These are phyloP conservation scores for Temnothorax nylanderi DNA, from an alignment of 1,140 invertebrate species.

Conservation along the genomic window DNA sequence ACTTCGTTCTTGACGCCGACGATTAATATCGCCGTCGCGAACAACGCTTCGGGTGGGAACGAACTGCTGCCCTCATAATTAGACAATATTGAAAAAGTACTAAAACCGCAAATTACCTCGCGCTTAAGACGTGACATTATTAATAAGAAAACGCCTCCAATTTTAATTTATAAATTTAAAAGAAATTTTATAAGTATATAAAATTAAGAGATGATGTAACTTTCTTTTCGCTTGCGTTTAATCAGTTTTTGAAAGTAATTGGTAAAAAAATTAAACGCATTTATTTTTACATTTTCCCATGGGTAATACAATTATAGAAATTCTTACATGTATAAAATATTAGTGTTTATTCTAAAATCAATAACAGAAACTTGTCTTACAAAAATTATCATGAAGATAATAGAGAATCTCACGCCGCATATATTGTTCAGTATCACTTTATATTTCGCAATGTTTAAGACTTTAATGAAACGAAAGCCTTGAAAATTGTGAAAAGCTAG, in stretches of 20 bases:
- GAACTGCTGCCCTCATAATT: conserved; percentile 34
- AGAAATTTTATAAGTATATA: not conserved
- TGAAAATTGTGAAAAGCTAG: conserved; percentile 58
- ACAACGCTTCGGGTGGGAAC: not conserved
- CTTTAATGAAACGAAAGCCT: conserved; percentile 46
- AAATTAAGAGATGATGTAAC: not conserved
- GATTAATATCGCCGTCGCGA: conserved; percentile 56
- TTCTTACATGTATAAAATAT: not conserved
- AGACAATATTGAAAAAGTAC: conserved; percentile 59
- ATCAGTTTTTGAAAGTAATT: not conserved
- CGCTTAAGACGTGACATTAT: conserved; percentile 11
- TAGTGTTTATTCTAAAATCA: not conserved
- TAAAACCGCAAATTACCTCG: conserved; percentile 22
- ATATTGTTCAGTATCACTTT: not conserved
- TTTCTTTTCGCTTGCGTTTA: not conserved
- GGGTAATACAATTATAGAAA: not conserved
- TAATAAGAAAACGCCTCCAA: not conserved
- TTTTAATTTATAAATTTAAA: conserved; percentile 16
- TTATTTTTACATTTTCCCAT: not conserved
- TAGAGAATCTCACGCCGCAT: not conserved
- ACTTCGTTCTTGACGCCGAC: conserved; percentile 40
- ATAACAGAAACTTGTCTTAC: not conserved
- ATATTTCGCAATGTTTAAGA: conserved; percentile 48
- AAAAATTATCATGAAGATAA: not conserved
- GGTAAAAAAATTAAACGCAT: not conserved